Evolutionary conservation across 2,797 vertebrate species (phyloP).

Genomic region (Muraenolepis orangiensis): DNA sequence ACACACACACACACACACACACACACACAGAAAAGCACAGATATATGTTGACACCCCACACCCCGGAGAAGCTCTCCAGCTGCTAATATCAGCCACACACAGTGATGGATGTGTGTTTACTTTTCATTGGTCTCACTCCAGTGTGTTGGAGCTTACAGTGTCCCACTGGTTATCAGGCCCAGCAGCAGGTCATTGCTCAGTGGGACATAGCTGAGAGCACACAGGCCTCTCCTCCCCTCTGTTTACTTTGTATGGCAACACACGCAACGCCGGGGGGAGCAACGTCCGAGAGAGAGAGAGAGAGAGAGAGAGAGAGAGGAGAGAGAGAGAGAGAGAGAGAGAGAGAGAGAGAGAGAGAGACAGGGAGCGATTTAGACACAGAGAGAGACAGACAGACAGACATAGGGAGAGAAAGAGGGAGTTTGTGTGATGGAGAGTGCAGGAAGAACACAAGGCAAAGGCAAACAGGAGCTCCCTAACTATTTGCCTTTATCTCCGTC

Average conservation of each 20-base stretch:
- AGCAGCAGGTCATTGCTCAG: conserved; percentile 12
- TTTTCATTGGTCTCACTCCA: conserved; percentile 13
- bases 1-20: neutral
- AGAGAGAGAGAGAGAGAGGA: neutral
- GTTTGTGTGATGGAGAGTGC: too few species aligned
- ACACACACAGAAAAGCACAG: conserved; percentile 24
- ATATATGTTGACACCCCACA: conserved; percentile 19
- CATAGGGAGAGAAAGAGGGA: too few species aligned
- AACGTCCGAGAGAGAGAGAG: neutral
- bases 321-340: neutral
- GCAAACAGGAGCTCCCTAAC: neutral
- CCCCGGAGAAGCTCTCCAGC: conserved; percentile 22
- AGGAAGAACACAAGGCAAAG: too few species aligned
- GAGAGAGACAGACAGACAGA: too few species aligned
- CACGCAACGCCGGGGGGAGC: neutral
- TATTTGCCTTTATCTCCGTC: neutral
- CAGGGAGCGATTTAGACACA: too few species aligned
- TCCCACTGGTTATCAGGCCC: conserved; percentile 10
- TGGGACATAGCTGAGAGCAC: conserved; percentile 2
- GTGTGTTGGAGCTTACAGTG: conserved; percentile 22
- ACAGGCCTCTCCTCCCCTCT: conserved; percentile 14
- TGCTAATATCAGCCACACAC: conserved; percentile 22
- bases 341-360: neutral
- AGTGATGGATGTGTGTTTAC: conserved; percentile 22
- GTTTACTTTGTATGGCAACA: neutral